These are phyloP conservation scores for Orthonevra nobilis DNA, from an alignment of 2,888 invertebrate genomes.

Conservation along the genomic window DNA sequence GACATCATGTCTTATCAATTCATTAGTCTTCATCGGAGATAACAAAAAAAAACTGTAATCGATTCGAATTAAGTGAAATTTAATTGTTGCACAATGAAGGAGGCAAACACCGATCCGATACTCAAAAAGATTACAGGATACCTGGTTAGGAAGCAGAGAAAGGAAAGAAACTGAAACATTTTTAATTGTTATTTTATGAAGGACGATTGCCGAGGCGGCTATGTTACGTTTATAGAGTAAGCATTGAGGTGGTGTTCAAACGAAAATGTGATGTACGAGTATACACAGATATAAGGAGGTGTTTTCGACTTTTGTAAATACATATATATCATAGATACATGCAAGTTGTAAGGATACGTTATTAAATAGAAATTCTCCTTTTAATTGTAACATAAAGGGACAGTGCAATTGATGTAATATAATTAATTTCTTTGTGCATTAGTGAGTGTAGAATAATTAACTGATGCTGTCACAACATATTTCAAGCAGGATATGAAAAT, in stretches of 20 bases:
- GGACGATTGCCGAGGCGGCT: conserved; percentile 6
- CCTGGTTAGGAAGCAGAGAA: conserved; percentile 47
- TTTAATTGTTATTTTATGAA: conserved; percentile 28
- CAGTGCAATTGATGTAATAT: conserved; percentile 7
- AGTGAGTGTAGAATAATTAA: too few species aligned
- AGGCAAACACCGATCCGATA: background rate
- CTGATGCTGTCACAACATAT: too few species aligned
- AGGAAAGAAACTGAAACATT: background rate
- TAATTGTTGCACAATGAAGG: conserved; percentile 51
- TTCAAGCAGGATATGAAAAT: too few species aligned
- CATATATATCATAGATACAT: too few species aligned
- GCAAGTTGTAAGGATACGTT: background rate
- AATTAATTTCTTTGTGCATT: conserved; percentile 5
- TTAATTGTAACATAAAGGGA: background rate
- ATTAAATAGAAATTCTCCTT: conserved; percentile 1
- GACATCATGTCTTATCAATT: conserved; percentile 65
- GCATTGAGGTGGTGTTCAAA: conserved; percentile 32
- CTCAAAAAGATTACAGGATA: conserved; percentile 45
- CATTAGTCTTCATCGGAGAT: conserved; percentile 62
- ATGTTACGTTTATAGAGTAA: conserved; percentile 39
- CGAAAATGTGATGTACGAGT: conserved; percentile 60
- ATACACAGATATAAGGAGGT: conserved; percentile 19
- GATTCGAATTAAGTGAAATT: conserved; percentile 65
- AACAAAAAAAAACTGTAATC: conserved; percentile 65
- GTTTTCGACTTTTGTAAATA: too few species aligned